Evolutionary conservation across 2,113 vertebrate genomes (phyloP), one percentile per base, ranked within the genome.

Genomic region (Cyphomyrus plagiostoma): DNA sequence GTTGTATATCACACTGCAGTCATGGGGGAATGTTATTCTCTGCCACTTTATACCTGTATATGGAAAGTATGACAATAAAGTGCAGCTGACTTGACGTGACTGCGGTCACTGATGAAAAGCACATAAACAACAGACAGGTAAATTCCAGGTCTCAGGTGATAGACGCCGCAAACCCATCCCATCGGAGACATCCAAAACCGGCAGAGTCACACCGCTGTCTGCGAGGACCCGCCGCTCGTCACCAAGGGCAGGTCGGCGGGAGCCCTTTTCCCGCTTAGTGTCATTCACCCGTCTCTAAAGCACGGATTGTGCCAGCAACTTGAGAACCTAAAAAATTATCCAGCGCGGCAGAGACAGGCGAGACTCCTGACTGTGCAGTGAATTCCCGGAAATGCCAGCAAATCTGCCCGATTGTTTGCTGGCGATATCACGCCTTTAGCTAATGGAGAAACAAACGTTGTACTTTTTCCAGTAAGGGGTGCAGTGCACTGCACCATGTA

Each of bases 401-500:
- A 70, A 92, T 91, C 91, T 91, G 86, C 87, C 89, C 89, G 92
- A 91, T 92, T 85, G 86, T 89, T 91, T 92, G 88, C n/a, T 1
- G 1, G 82, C 89, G 88, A 83, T 92, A 56, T 92, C 93, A 49
- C 86, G 92, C 49, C 89, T 92, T 89, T 90, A 90, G 89, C 89
- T 93, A 90, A 84, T 90, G 92, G 90, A 94, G 90, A 91, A 89
- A 94, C 94, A 70, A 92, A 92, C 80, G 89, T 89, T 89, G 91
- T 86, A 89, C 92, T 92, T 77, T 92, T 92, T 87, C 83, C 9
- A 70, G 92, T 94, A 92, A 93, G 93, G 89, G 91, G 92, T 93
- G 92, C 92, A 92, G 89, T 21, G 42, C 77, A 92, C 95, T 90
- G 92, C 92, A 94, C 95, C 94, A 91, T 62, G 86, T 74, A 56